Conservation (phyloP, 1,140 invertebrate genomes). For the Pinna nobilis region DNA sequence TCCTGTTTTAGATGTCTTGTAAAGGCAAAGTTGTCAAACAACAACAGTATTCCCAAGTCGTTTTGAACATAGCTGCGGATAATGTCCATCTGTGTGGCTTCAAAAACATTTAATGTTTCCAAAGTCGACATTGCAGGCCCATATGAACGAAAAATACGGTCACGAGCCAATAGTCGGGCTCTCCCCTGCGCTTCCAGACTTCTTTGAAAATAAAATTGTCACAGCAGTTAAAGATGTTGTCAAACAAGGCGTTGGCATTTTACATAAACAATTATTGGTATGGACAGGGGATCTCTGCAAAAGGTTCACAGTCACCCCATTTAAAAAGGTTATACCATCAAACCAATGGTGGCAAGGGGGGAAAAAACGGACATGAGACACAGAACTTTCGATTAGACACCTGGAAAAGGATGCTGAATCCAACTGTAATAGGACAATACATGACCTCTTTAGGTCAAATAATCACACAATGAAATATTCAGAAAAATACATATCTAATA, state of each 20-base stretch:
- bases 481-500: not conserved
- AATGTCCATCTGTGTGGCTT: not conserved
- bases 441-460: not conserved
- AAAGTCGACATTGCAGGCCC: conserved; percentile 8
- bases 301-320: not conserved
- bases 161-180: not conserved
- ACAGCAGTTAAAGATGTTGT: not conserved
- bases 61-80: not conserved
- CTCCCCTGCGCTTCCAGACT: not conserved
- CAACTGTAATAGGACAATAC: not conserved
- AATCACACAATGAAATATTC: not conserved
- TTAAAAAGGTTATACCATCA: not conserved
- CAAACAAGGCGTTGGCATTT: conserved; percentile 18
- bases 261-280: not conserved
- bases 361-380: conserved; percentile 18
- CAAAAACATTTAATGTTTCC: not conserved
- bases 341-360: conserved; percentile 24
- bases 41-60: not conserved
- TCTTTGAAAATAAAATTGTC: conserved; percentile 18
- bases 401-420: conserved; percentile 16
- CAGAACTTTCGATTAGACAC: conserved; percentile 15
- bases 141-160: not conserved
- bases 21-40: too few species aligned
- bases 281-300: not conserved
- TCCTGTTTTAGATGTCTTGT: too few species aligned